A percentile compares a stretch with the other conserved stretches of the same genome.
Evolutionary conservation across 92 coral and sea anemone species (phyloP).

Genomic region (Palythoa heliodiscus): DNA sequence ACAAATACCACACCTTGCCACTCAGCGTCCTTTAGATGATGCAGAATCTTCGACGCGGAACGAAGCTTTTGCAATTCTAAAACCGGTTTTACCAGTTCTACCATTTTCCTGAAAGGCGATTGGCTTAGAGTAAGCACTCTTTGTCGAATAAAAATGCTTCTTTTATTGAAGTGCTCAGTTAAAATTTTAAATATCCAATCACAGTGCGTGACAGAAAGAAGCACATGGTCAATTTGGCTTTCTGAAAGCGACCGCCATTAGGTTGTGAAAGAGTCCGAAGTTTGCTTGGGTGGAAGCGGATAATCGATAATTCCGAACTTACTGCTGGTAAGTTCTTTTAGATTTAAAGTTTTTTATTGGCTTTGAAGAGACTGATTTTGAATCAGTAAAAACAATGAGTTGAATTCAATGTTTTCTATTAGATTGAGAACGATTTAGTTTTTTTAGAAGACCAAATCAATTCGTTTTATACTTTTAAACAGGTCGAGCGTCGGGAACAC

Average conservation of each 20-base stretch:
- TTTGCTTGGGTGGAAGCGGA: not conserved
- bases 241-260: not conserved
- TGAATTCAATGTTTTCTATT: too few species aligned
- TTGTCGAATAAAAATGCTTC: not conserved
- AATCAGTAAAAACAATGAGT: too few species aligned
- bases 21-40: not conserved
- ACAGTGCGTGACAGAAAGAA: not conserved
- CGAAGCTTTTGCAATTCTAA: not conserved
- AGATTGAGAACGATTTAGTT: too few species aligned
- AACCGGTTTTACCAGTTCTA: conserved; percentile 29
- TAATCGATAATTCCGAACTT: too few species aligned
- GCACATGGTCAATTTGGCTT: conserved; percentile 17
- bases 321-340: too few species aligned
- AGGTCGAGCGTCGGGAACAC: not conserved
- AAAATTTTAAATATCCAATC: conserved; percentile 14
- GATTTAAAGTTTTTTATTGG: too few species aligned
- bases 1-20: too few species aligned
- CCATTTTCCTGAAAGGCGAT: not conserved
- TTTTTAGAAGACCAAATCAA: not conserved
- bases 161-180: not conserved
- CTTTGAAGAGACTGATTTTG: too few species aligned
- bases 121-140: not conserved
- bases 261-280: not conserved
- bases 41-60: not conserved
- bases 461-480: not conserved